Base-by-base conservation (phyloP, 2,888 invertebrate genomes). In the Oligia strigilis region DNA sequence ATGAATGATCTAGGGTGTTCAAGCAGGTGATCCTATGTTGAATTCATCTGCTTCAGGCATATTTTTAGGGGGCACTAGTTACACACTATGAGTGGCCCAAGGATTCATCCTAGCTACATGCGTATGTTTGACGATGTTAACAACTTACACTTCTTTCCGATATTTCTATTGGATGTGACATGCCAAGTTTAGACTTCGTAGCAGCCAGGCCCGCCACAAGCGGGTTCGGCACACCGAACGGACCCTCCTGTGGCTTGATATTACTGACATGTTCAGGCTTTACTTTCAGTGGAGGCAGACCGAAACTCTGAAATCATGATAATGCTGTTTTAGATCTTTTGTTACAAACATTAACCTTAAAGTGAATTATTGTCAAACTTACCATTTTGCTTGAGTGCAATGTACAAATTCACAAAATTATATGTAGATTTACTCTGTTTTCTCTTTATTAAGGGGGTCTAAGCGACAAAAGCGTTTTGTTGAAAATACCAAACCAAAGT, bases 131-230 rank as follows among this genome's bases (percentile, higher is more conserved):
- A n/a, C 43, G 58, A 88, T 55, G 36, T 76, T 72, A 58, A 62
- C 23, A 46, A 95, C 97, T 97, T 97, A 98, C 98, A 94, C 97
- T 97, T 91, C 94, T 95, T 94, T 98, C 98, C 4, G 98, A 98
- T 43, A 94, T 92, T 93, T 98, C 98, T 77, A 98, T 91, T 0
- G 98, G 98, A 96, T 98, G 98, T 72, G 97, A 92, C 70, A 94
- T 92, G 82, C 97, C 97, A 75, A 97, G 90, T 86, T 96, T 97
- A 52, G 96, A 94, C 90, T 96, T 97, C 1, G 97, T 95, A 5
- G 97, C 95, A 72, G 96, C 93, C 65, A 98, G 92, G 2, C 98
- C 98, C 81, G 95, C 95, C 49, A 97, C 95, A 95, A 98, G 97
- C 0, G 98, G 96, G 91, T 98, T 97, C 14, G 98, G 97, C 14